Conservation (phyloP, 2,113 vertebrate genomes). For the Nibea coibor region DNA sequence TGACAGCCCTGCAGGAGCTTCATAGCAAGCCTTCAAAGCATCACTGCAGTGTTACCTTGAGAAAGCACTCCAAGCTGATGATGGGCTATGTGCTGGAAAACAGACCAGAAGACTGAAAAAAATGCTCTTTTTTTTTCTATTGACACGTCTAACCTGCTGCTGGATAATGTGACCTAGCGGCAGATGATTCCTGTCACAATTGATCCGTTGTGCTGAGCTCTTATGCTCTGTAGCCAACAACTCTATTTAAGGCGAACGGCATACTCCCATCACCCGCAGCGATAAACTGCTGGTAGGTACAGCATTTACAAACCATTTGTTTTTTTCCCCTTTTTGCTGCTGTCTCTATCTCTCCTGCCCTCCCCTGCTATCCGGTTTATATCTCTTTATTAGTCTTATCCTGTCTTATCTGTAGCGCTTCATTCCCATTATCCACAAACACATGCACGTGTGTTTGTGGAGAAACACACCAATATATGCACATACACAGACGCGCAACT, state of each 20-base stretch:
- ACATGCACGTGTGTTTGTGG: neutral
- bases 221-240: conserved; percentile 34
- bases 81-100: conserved; percentile 31
- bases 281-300: conserved; percentile 49
- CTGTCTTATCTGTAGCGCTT: neutral
- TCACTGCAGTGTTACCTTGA: conserved; percentile 48
- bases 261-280: conserved; percentile 51
- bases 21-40: conserved; percentile 49
- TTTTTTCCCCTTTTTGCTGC: conserved; percentile 17
- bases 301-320: conserved; percentile 56
- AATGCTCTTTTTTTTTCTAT: neutral
- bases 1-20: conserved; percentile 63
- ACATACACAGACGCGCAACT: conserved; percentile 36
- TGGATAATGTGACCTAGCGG: conserved; percentile 50
- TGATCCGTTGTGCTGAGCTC: conserved; percentile 48
- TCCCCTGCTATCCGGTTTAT: neutral
- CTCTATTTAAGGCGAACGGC: conserved; percentile 52
- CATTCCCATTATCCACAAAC: neutral
- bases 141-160: conserved; percentile 51
- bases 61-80: conserved; percentile 51
- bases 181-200: conserved; percentile 61
- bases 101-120: conserved; percentile 23
- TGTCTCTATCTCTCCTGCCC: neutral
- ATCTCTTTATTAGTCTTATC: conserved; percentile 14
- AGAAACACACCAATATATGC: neutral